Evolutionary conservation across 2,113 vertebrate genomes (phyloP).

Genomic region (Vulpes vulpes): DNA sequence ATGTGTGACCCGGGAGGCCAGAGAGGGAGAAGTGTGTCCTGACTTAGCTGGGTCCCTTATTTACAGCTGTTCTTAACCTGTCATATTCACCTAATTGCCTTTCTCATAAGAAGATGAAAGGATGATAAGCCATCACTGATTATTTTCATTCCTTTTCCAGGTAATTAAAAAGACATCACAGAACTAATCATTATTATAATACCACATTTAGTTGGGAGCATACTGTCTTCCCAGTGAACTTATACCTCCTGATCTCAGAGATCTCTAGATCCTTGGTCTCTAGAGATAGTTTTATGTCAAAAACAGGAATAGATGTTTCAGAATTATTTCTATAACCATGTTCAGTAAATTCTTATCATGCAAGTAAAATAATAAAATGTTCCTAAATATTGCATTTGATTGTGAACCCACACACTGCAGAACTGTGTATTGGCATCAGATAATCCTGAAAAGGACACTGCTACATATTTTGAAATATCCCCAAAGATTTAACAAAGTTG

Average conservation of each 20-base stretch:
- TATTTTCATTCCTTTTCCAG: not conserved
- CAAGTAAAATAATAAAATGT: constrained; percentile 4
- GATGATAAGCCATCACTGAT: accelerated
- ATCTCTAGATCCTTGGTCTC: not conserved
- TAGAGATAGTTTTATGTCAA: not conserved
- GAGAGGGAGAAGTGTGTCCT: not conserved
- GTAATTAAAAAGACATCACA: not conserved
- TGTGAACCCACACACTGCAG: not conserved
- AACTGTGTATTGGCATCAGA: not conserved
- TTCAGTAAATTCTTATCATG: not conserved
- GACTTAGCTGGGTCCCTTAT: not conserved
- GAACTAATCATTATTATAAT: not conserved
- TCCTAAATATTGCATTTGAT: not conserved
- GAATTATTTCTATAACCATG: not conserved
- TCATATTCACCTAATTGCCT: not conserved
- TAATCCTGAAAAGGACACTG: not conserved
- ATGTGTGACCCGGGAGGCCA: not conserved
- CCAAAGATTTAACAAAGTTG: not conserved
- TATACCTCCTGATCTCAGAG: constrained; percentile 16
- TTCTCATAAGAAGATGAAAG: not conserved
- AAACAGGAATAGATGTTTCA: not conserved
- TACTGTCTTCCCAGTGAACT: not conserved
- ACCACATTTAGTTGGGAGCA: not conserved
- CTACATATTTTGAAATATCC: not conserved
- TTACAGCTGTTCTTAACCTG: not conserved